These are phyloP conservation scores for Cynaeus angustus DNA, from an alignment of 2,888 invertebrate species.

Conservation along the genomic window DNA sequence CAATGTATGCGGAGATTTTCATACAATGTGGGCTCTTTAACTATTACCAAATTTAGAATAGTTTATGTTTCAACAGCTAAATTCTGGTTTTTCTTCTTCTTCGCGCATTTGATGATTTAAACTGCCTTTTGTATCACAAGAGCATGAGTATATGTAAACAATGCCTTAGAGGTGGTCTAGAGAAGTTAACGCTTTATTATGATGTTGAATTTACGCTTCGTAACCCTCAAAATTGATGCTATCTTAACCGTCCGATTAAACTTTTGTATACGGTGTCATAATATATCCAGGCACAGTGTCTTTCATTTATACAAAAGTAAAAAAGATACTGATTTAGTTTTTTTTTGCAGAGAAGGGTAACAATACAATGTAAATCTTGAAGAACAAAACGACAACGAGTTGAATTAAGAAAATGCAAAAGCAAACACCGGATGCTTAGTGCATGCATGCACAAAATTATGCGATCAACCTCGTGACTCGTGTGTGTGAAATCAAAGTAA, in stretches of 20 bases:
- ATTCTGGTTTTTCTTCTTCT: too few species aligned
- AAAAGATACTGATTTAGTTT: too few species aligned
- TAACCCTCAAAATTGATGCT: constrained; percentile 1
- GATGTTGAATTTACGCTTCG: background rate
- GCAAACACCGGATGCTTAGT: background rate
- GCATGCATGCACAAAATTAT: constrained; percentile 2
- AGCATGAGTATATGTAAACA: background rate
- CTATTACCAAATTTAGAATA: too few species aligned
- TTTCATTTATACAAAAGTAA: background rate
- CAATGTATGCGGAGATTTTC: too few species aligned
- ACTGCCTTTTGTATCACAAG: background rate
- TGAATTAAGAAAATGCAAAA: background rate
- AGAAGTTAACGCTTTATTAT: background rate
- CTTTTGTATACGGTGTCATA: background rate
- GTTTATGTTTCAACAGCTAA: too few species aligned
- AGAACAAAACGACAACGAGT: background rate
- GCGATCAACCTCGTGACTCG: background rate
- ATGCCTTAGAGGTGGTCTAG: background rate
- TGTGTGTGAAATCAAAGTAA: too few species aligned
- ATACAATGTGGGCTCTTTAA: too few species aligned
- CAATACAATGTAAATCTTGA: too few species aligned
- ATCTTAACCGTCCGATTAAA: constrained; percentile 2
- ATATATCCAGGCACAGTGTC: background rate
- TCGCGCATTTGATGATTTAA: too few species aligned
- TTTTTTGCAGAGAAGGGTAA: too few species aligned